phyloP scores from a whole-genome alignment of 2,888 invertebrate genomes.

The Lasioglossum marginatum region DNA sequence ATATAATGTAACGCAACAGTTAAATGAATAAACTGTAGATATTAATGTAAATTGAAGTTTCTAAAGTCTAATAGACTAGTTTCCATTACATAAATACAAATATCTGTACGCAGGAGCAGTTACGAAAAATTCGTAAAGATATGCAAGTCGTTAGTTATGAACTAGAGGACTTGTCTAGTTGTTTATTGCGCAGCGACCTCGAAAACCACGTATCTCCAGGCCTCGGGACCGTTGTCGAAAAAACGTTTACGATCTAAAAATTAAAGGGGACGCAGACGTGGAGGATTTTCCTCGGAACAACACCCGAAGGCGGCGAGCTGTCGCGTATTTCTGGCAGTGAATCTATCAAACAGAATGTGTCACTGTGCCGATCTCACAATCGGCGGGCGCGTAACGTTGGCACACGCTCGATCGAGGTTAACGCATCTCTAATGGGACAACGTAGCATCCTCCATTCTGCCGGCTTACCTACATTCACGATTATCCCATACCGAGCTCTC shows the following conservation, averaged over 20 bases:
- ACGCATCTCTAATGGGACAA: slow-evolving; percentile 79
- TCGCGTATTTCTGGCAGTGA: neutral
- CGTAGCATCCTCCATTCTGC: slow-evolving; percentile 67
- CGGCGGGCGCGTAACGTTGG: slow-evolving; percentile 35
- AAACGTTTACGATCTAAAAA: neutral
- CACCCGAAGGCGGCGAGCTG: neutral
- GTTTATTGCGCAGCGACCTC: neutral
- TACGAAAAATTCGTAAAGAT: neutral
- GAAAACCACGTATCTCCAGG: neutral
- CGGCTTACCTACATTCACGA: slow-evolving; percentile 80
- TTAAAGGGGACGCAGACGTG: neutral
- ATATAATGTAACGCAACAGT: neutral
- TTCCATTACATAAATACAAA: neutral
- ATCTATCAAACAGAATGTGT: slow-evolving; percentile 43
- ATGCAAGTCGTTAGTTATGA: neutral
- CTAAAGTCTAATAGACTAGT: neutral
- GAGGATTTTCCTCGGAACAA: neutral
- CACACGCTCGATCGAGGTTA: slow-evolving; percentile 80
- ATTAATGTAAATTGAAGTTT: neutral
- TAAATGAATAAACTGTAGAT: neutral
- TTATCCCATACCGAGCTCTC: slow-evolving; percentile 77
- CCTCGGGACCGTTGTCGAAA: neutral
- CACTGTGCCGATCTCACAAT: slow-evolving; percentile 48
- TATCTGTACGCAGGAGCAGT: neutral
- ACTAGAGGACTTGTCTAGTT: neutral